phyloP scores from a whole-genome alignment of 2,113 vertebrate species.

The Phylloscopus trochiloides region DNA sequence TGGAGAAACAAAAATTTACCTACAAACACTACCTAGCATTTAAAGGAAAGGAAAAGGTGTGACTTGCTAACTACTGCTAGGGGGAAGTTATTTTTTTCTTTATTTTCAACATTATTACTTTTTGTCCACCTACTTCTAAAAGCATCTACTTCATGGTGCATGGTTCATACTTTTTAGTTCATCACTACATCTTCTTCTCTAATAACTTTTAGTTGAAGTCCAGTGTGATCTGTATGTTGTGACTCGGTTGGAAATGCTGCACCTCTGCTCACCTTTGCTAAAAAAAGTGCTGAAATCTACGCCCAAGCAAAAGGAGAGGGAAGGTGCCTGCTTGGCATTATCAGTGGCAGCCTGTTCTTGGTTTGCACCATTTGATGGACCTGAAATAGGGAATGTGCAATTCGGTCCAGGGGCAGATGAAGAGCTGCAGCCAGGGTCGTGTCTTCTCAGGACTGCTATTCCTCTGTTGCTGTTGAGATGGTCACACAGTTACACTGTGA shows the following conservation, averaged over 20 bases:
- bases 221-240: neutral
- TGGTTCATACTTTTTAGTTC: neutral
- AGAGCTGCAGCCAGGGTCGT: fast-evolving
- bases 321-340: fast-evolving
- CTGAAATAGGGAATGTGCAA: fast-evolving
- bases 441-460: neutral
- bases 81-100: fast-evolving
- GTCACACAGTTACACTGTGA: too few species aligned
- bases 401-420: neutral
- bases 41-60: neutral
- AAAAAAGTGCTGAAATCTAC: neutral
- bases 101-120: neutral
- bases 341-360: fast-evolving
- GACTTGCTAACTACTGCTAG: neutral
- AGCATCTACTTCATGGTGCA: neutral
- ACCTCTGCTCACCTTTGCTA: neutral
- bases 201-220: neutral
- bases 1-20: neutral
- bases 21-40: neutral
- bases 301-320: neutral
- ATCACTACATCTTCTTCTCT: neutral
- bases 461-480: too few species aligned
- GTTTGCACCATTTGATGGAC: neutral
- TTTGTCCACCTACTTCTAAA: neutral
- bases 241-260: neutral